Evolutionary conservation across 2,113 vertebrate genomes (phyloP).

Genomic region (Crotophaga sulcirostris): DNA sequence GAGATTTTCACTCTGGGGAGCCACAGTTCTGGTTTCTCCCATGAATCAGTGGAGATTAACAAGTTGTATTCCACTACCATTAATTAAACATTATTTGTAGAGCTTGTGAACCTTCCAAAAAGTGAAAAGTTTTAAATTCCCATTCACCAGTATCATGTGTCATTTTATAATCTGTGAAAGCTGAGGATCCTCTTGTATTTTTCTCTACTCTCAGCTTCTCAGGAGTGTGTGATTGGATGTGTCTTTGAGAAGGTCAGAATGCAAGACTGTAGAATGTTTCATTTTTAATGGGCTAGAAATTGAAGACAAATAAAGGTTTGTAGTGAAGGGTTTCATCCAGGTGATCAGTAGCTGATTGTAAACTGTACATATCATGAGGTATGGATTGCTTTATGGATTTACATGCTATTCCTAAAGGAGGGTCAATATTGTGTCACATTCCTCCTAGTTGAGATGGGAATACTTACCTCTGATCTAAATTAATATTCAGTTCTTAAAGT

Average conservation of each 20-base stretch:
- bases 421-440: not conserved
- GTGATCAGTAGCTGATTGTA: not conserved
- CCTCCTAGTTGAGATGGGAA: not conserved
- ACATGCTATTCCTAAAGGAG: not conserved
- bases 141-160: not conserved
- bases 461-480: not conserved
- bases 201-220: not conserved
- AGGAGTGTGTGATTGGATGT: not conserved
- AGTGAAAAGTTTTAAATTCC: not conserved
- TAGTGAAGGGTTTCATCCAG: not conserved
- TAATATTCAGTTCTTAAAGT: slow-evolving; percentile 11
- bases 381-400: not conserved
- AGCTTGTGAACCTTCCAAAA: not conserved
- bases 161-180: not conserved
- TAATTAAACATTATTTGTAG: not conserved
- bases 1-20: not conserved
- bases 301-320: not conserved
- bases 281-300: not conserved
- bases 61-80: not conserved
- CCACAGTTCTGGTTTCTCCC: not conserved
- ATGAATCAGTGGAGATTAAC: not conserved
- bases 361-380: not conserved
- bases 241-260: not conserved
- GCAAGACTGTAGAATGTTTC: not conserved
- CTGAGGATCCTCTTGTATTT: not conserved